These are phyloP conservation scores for Trissolcus brochymenae DNA, from an alignment of 2,888 invertebrate species.

Conservation along the genomic window DNA sequence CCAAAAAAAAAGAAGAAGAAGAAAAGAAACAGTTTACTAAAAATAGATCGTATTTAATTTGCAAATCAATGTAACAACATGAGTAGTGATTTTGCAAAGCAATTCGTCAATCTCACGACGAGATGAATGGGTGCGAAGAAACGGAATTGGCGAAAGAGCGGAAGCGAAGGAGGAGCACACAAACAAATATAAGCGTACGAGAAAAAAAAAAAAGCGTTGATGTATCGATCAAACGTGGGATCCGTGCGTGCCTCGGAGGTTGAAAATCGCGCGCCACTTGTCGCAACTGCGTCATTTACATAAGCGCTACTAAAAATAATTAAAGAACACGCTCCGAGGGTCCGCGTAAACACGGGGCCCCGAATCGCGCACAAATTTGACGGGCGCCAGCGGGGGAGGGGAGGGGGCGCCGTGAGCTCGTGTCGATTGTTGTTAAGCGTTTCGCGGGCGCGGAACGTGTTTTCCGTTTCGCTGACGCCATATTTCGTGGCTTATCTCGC, in stretches of 20 bases:
- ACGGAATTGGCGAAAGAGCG: background rate
- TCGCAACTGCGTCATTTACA: conserved; percentile 72
- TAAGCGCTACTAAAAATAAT: conserved; percentile 72
- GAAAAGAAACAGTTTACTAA: no score
- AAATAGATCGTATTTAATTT: conserved; percentile 2
- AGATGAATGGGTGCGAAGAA: background rate
- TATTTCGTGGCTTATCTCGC: conserved; percentile 66
- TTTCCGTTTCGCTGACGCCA: conserved; percentile 63
- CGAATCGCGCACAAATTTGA: conserved; percentile 27
- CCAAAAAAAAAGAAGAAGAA: no score
- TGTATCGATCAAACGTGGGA: conserved; percentile 17
- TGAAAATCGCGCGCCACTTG: conserved; percentile 33
- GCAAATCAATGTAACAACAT: background rate
- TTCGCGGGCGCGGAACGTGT: conserved; percentile 11
- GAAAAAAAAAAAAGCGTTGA: background rate
- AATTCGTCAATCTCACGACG: background rate
- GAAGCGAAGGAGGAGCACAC: no score
- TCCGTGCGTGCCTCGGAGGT: background rate
- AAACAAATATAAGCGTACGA: background rate
- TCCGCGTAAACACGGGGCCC: conserved; percentile 40
- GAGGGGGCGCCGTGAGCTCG: conserved; percentile 18
- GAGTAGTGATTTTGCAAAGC: background rate
- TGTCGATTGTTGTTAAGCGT: conserved; percentile 67
- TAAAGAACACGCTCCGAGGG: conserved; percentile 38
- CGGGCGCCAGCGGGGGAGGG: conserved; percentile 13